Evolutionary conservation across 2,113 vertebrate genomes (phyloP), one percentile per base, ranked within the genome.

Genomic region (Perccottus glenii): DNA sequence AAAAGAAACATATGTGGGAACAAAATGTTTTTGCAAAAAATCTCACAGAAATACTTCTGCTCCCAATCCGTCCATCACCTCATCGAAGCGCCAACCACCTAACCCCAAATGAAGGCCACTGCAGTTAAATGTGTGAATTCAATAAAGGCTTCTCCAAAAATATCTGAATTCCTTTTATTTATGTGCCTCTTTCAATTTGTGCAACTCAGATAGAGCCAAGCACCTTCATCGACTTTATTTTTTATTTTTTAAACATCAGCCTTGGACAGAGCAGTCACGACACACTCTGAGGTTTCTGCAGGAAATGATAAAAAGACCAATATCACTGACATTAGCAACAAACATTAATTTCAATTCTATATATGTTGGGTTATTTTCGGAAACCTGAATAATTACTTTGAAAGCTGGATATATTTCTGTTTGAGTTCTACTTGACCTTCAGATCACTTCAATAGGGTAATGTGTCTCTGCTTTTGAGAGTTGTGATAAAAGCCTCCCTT

Each of bases 111-210:
- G 62, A 78, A 82, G 79, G 79, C 71, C 70, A 2, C 59, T 16
- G 69, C 52, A 71, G 73, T 52, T 63, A 45, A 68, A 60, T 61
- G 48, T 67, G 33, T 44, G 47, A 49, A 66, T 77, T 79, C 61
- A 70, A 80, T 73, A 56, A 81, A 82, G 73, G 67, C 40, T n/a
- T 78, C 52, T 15, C 60, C 64, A 42, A 55, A 48, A 73, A 59
- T 33, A 78, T 16, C 66, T 48, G 50, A 43, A 15, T 77, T 76
- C 32, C 61, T 78, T 66, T 71, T 40, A 73, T 66, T 57, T 33
- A 44, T 51, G 11, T 45, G 16, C 57, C 40, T 52, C 56, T 68
- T 61, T 63, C 63, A 53, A 45, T 46, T 44, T 70, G n/a, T 11
- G 32, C 14, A 47, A 47, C 57, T 60, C 9, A 4, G 3, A 8